These are phyloP conservation scores for Teleogryllus oceanicus DNA, from an alignment of 2,888 invertebrate species.

Conservation along the genomic window DNA sequence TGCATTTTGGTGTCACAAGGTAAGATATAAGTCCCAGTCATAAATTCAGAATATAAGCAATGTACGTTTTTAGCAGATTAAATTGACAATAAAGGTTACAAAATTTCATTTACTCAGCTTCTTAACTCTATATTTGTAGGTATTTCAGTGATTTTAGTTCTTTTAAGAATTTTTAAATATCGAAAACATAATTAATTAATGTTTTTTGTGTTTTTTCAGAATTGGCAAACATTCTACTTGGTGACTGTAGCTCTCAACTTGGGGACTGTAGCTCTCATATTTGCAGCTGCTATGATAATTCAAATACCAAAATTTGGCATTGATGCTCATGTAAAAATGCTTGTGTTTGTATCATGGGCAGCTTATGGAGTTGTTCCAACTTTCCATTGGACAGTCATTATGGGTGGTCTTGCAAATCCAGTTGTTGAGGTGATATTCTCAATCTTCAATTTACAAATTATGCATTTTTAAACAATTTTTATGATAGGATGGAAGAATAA, in stretches of 20 bases:
- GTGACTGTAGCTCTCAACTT: constrained; percentile 73
- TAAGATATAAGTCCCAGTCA: constrained; percentile 49
- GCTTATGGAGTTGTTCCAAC: constrained; percentile 88
- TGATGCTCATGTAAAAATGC: constrained; percentile 68
- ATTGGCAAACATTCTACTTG: constrained; percentile 76
- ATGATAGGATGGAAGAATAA: background rate
- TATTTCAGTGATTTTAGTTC: no score
- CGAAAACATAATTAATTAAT: background rate
- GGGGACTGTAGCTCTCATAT: constrained; percentile 78
- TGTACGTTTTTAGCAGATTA: no score
- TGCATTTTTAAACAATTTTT: no score
- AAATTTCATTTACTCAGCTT: constrained; percentile 27
- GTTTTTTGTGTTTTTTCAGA: constrained; percentile 52
- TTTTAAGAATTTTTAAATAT: no score
- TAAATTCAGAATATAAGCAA: constrained; percentile 36
- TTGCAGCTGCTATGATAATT: constrained; percentile 71
- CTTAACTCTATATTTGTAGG: background rate
- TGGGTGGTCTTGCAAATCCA: constrained; percentile 83
- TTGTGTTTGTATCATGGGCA: constrained; percentile 81
- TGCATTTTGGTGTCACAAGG: constrained; percentile 92
- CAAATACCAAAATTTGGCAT: constrained; percentile 73
- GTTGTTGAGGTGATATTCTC: constrained; percentile 66
- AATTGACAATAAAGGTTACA: background rate
- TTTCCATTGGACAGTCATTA: constrained; percentile 82
- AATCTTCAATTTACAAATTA: background rate